Base-by-base conservation (phyloP, 2,888 invertebrate genomes). In the Hybos culiciformis region DNA sequence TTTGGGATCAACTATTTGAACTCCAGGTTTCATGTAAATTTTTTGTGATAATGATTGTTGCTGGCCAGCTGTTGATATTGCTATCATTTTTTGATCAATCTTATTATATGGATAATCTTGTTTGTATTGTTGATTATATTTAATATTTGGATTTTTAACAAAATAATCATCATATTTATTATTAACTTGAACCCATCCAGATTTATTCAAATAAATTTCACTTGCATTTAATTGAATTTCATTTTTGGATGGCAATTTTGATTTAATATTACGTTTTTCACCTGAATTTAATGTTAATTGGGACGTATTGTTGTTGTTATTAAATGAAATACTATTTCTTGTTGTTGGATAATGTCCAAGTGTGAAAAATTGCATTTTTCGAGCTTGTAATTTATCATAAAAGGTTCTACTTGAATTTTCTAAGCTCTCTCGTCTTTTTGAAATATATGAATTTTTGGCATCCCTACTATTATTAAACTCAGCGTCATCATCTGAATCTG, bases 151-250 rank as follows among this genome's bases (percentile, higher is more conserved):
- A 39, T 52, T 50, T 12, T 44, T 47, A 18, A 51, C 45, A 3
- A 51, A 55, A 44, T 56, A 62, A 43, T 67, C 65, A 43, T 65
- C 60, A 41, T 57, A 55, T 46, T 66, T 68, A 7, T 57, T 56
- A 49, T 65, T 67, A 3, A 70, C 70, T 51, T 70, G 68, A n/a
- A 69, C 68, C 69, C 69, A 70, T 18, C 69, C 69, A 23, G 69
- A 68, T 44, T 66, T 66, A 47, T 66, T 67, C 5, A 67, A 54
- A 39, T 60, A 66, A 34, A 67, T 66, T 51, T 66, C 62, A 48
- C 62, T 36, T 34, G 12, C 20, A 24, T 9, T 32, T 37, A 14
- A 11, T 24, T 32, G 17, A 12, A 33, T 33, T 33, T 20, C 24
- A 9, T 17, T 33, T 46, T 7, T 43, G 39, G 20, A 24, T 26